Percentiles rank a stretch among this genome's conserved stretches.
These are phyloP conservation scores for Ophioninae sp. DNA, from an alignment of 2,888 invertebrate genomes.

Conservation along the genomic window DNA sequence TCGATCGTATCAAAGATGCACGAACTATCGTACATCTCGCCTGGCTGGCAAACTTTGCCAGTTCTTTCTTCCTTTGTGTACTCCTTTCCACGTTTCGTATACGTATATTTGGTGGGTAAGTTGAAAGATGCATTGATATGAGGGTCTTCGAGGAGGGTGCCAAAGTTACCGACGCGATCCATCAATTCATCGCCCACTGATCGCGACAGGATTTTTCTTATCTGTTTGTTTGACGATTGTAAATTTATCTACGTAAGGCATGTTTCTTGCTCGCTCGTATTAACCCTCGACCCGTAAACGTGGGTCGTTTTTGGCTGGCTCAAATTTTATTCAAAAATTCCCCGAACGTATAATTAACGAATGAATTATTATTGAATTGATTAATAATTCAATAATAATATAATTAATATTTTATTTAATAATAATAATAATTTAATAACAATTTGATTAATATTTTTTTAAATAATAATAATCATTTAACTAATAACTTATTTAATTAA, in stretches of 20 bases:
- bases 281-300: no score
- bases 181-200: slow-evolving; percentile 38
- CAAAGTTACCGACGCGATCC: slow-evolving; percentile 40
- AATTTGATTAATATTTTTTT: no score
- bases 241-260: slow-evolving; percentile 15
- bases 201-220: slow-evolving; percentile 30
- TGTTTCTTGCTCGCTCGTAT: not conserved
- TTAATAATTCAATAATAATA: no score
- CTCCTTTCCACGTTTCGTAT: slow-evolving; percentile 13
- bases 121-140: slow-evolving; percentile 33
- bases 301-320: no score
- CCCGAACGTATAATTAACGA: no score
- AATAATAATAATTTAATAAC: no score
- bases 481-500: no score
- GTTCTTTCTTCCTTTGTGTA: slow-evolving; percentile 8
- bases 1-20: slow-evolving; percentile 9
- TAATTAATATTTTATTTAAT: no score
- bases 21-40: not conserved
- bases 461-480: no score
- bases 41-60: slow-evolving; percentile 21
- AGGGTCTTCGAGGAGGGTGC: slow-evolving; percentile 28
- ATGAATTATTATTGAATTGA: no score
- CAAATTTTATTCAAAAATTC: no score
- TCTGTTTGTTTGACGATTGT: slow-evolving; percentile 1
- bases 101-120: not conserved